Evolutionary conservation across 2,113 vertebrate species (phyloP), one percentile per base, ranked within the genome.

Genomic region (Aramus guarauna): DNA sequence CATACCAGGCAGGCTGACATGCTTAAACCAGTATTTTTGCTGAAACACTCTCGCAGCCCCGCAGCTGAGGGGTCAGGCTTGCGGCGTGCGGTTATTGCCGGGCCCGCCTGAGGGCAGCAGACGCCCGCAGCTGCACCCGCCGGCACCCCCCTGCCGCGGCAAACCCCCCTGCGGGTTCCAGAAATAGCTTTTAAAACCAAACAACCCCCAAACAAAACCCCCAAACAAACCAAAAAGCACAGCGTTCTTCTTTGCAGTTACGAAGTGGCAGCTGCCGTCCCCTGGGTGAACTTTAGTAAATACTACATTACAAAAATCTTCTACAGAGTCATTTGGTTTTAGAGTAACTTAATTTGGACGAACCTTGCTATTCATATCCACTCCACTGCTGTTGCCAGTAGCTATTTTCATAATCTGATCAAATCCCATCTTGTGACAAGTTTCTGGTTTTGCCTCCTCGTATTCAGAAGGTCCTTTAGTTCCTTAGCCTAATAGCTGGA

Each of bases 21-120:
- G 45, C 34, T 15, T 6, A 9, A 9, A 15, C 4, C 6, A 0
- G 17, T 26, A 0, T n/a, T 72, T 67, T 50, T 6, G 1, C 8
- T 6, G 3, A 9, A 20, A 1, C 5, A 0, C 0, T 23, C 13
- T 14, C 8, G 60, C 20, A 2, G 43, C n/a, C 12, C 0, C 0
- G 4, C 37, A 0, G 67, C 50, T 17, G 68, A 24, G 9, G 24
- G 41, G 16, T 45, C 12, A 71, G 32, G 47, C 15, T 12, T 9
- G 90, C 3, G 22, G 66, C 12, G 4, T 76, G 84, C 3, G 43
- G 74, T 43, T 21, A 1, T 9, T 5, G 80, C 58, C 2, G 80
- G 81, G 5, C 24, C 96, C 96, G n/a, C 92, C 8, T 2, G 96
- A 63, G 95, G 96, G 95, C 96, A 83, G 85, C 74, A 96, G 45